Base-by-base conservation (phyloP, 2,113 vertebrate genomes). In the Dasyprocta punctata region DNA sequence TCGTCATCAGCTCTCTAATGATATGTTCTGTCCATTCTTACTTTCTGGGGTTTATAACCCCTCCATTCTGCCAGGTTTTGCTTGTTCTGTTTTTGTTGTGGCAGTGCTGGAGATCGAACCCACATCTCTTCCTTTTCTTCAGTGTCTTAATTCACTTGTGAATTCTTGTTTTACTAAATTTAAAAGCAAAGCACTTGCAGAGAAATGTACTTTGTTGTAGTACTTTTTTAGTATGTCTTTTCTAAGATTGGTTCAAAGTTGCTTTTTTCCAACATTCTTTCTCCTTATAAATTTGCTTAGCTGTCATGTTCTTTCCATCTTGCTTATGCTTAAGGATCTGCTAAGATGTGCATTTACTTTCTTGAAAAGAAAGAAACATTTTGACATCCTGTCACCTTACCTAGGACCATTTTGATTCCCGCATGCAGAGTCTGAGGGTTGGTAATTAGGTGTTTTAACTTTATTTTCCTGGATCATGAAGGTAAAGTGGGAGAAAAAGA, bases 91-190 rank as follows among this genome's bases (percentile, higher is more conserved):
- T 28, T 77, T 47, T 77, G 73, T 47, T 47, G 30, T 47, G 73
- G 73, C 26, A 77, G 73, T 47, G 41, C 73, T 47, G 12, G 73
- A 30, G 5, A 30, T 30, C 7, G 26, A 47, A 16, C 26, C 6
- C 73, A 77, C 26, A 77, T 5, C 44, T 75, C 26, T 30, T 24
- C 44, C 41, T 77, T 7, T 16, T 47, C 47, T 84, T 28, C 56
- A 77, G 1, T 65, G 94, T 81, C 63, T 77, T n/a, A 86, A 91
- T 28, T 81, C 26, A 41, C 91, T 60, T 94, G 92, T 96, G 52
- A 85, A 80, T 89, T 61, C 22, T 78, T 95, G 6, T 81, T 96
- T 75, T 83, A 2, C 54, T 90, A 87, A 22, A 87, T 77, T 90
- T 90, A 82, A 86, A 44, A 36, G 58, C 36, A 85, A 81, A 67